Conservation (phyloP, 2,888 invertebrate species). For the Sabatieria punctata region DNA sequence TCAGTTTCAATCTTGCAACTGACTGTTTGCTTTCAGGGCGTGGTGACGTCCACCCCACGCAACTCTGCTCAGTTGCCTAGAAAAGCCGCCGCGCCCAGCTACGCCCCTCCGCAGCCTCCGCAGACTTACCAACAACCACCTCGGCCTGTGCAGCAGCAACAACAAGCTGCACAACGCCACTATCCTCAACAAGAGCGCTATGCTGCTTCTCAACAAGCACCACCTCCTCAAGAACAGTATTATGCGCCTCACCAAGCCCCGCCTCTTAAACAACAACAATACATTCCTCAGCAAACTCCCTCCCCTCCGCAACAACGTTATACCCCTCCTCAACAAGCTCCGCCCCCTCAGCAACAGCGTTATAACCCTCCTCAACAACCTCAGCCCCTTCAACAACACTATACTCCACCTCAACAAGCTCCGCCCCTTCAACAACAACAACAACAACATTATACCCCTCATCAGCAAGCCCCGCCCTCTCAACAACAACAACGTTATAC, state of each 20-base stretch:
- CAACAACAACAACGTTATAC: conserved; percentile 12
- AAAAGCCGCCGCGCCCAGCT: background rate
- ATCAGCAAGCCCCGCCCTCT: conserved; percentile 4
- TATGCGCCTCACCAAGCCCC: background rate
- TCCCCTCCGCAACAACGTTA: conserved; percentile 12
- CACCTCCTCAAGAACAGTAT: background rate
- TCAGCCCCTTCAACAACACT: conserved; percentile 12
- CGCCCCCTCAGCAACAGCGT: too few species aligned
- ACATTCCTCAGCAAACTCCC: background rate
- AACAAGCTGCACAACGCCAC: background rate
- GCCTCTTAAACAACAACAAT: too few species aligned
- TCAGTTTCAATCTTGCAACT: too few species aligned
- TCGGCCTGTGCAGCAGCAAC: background rate
- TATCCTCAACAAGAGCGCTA: too few species aligned
- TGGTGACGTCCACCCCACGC: conserved; percentile 9
- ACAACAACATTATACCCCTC: conserved; percentile 10
- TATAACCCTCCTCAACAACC: background rate
- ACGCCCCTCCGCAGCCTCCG: background rate
- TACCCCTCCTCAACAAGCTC: conserved; percentile 7
- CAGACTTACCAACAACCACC: background rate
- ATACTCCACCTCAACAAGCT: conserved; percentile 8
- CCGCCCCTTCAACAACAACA: too few species aligned
- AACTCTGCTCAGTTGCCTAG: background rate
- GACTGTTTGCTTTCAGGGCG: background rate
- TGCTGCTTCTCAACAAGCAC: background rate